Evolutionary conservation across 23 tunicate species (phyloP), one percentile per base, ranked within the genome.

Genomic region (Styela plicata): DNA sequence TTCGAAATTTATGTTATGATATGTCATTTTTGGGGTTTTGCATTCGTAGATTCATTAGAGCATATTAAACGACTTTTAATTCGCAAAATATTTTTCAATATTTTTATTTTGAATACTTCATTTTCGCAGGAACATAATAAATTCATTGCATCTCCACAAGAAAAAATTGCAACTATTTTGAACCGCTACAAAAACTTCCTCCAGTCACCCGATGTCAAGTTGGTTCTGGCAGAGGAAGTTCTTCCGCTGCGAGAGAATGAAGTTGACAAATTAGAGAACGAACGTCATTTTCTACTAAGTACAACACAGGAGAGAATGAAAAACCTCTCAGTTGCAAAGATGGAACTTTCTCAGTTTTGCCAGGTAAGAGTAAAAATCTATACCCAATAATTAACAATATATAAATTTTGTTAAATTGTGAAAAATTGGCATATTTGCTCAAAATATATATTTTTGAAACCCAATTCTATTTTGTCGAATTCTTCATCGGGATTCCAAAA

Each of bases 71-170:
- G n/a, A n/a, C n/a, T n/a, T n/a, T n/a, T n/a, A n/a, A n/a, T n/a
- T n/a, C n/a, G n/a, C n/a, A n/a, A n/a, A n/a, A n/a, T n/a, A n/a
- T n/a, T n/a, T n/a, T n/a, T n/a, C n/a, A n/a, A n/a, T n/a, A n/a
- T n/a, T n/a, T n/a, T n/a, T n/a, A n/a, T n/a, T 27, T 29, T 29
- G 71, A 67, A 18, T 67, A 0, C 1, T 67, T 1, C 13, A 18
- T 53, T 53, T 76, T 52, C 33, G n/a, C n/a, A 76, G 81, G 81
- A 76, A 22, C 81, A 76, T n/a, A 53, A 53, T 21, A 53, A 76
- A 36, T 76, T 53, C 66, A 76, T 76, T 29, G 17, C 81, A 0
- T n/a, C 64, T 0, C 81, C 81, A 17, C 81, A 76, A 44, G 33
- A 76, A 27, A 52, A 29, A 52, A 53, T 76, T 26, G 64, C 33